phyloP scores from a whole-genome alignment of 2,113 vertebrate genomes.

The Hypomesus transpacificus region DNA sequence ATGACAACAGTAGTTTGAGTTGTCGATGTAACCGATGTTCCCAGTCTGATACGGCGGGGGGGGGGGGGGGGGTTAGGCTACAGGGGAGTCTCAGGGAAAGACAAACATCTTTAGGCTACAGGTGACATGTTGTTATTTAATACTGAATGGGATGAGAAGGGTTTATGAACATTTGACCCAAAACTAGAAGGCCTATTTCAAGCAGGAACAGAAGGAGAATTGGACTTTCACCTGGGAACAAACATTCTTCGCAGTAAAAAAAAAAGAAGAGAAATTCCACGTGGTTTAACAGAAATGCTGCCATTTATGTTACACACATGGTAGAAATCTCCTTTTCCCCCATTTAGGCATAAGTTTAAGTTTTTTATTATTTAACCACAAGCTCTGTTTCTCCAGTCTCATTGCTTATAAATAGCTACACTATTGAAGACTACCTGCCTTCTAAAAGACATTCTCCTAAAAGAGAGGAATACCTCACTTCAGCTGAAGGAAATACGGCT shows the following conservation, averaged over 20 bases:
- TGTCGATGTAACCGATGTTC: neutral
- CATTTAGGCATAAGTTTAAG: slow-evolving; percentile 5
- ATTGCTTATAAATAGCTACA: slow-evolving; percentile 40
- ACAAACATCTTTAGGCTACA: too few species aligned
- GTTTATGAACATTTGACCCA: too few species aligned
- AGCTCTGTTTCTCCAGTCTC: slow-evolving; percentile 16
- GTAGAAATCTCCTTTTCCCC: slow-evolving; percentile 20
- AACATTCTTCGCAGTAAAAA: too few species aligned
- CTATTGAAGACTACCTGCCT: slow-evolving; percentile 39
- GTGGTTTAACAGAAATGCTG: slow-evolving; percentile 28
- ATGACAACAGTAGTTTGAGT: slow-evolving; percentile 5
- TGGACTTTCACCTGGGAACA: too few species aligned
- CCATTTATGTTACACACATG: neutral
- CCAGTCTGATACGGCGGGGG: too few species aligned
- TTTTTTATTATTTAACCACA: neutral
- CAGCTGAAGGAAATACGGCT: slow-evolving; percentile 32
- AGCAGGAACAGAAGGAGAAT: too few species aligned
- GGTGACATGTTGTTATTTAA: too few species aligned
- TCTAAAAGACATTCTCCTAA: slow-evolving; percentile 30
- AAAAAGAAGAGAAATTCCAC: too few species aligned
- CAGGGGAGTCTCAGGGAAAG: too few species aligned
- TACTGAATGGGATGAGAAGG: too few species aligned
- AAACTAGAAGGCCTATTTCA: too few species aligned
- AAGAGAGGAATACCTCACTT: slow-evolving; percentile 23
- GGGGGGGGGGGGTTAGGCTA: too few species aligned